These are phyloP conservation scores for Pharmacophagus antenor DNA, from an alignment of 2,888 invertebrate species.

Conservation along the genomic window DNA sequence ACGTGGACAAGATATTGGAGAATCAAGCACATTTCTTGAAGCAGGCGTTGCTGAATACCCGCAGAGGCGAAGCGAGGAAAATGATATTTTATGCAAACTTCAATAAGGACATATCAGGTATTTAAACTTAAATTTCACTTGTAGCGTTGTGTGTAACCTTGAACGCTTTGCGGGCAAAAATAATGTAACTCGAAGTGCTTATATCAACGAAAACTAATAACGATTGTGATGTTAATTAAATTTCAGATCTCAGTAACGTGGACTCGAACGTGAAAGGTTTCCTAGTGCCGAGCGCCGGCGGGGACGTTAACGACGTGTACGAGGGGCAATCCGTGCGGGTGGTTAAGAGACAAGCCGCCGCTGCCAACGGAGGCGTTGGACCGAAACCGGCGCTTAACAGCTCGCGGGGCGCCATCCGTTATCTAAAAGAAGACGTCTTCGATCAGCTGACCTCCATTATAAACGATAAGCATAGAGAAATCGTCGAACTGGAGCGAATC, in stretches of 20 bases:
- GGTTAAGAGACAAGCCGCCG: conserved; percentile 50
- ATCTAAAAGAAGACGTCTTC: conserved; percentile 38
- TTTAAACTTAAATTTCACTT: not conserved
- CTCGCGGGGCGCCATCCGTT: conserved; percentile 3
- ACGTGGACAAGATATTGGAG: conserved; percentile 8
- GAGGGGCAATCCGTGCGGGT: conserved; percentile 39
- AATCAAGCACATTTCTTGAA: not conserved
- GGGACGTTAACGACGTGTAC: conserved; percentile 29
- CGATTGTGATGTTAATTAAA: no score
- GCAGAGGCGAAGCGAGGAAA: not conserved
- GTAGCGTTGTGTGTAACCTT: not conserved
- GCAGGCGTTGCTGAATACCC: not conserved
- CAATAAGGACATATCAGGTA: conserved; percentile 11
- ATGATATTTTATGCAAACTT: conserved; percentile 14
- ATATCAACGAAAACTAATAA: no score
- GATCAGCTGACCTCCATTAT: conserved; percentile 50
- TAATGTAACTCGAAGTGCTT: no score
- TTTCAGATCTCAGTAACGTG: conserved; percentile 18
- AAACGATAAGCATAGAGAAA: conserved; percentile 50
- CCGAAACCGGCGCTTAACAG: not conserved
- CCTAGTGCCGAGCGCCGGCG: conserved; percentile 1
- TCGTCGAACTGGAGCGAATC: conserved; percentile 47
- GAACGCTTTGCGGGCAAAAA: no score
- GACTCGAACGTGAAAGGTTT: conserved; percentile 9
- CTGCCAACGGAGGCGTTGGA: conserved; percentile 19